These are phyloP conservation scores for Conus betulinus DNA, from an alignment of 1,140 invertebrate species.

Conservation along the genomic window DNA sequence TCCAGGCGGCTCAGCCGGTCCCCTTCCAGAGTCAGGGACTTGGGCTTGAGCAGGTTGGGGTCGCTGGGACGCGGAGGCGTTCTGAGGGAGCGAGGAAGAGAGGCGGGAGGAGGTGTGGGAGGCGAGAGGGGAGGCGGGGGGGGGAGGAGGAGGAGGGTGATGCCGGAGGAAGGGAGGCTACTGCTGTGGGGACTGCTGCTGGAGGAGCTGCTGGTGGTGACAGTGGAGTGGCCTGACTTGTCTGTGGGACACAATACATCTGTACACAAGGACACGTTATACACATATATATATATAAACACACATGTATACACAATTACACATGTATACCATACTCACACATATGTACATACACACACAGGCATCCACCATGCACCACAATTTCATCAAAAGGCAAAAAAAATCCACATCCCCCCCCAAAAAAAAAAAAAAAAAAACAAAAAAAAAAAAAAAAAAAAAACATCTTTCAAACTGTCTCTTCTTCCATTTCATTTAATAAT, in stretches of 20 bases:
- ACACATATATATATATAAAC: too few relatives aligned
- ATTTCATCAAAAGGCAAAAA: too few relatives aligned
- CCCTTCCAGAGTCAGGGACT: conserved; percentile 66
- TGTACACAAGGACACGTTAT: neutral
- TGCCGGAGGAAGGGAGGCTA: neutral
- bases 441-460: too few relatives aligned
- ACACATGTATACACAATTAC: too few relatives aligned
- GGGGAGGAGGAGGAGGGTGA: neutral
- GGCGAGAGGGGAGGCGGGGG: conserved; percentile 7
- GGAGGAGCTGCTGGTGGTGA: conserved; percentile 36
- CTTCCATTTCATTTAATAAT: too few relatives aligned
- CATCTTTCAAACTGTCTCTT: too few relatives aligned
- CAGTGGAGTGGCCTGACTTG: conserved; percentile 35
- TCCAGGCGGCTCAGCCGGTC: conserved; percentile 46
- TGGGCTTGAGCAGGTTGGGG: conserved; percentile 59
- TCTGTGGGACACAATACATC: neutral
- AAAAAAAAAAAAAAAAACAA: too few relatives aligned
- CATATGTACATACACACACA: too few relatives aligned
- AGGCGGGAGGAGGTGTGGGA: conserved; percentile 31
- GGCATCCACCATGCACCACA: too few relatives aligned
- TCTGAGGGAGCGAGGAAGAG: conserved; percentile 22
- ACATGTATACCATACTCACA: too few relatives aligned
- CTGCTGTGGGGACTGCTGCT: conserved; percentile 32
- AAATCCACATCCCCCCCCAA: too few relatives aligned
- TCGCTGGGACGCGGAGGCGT: neutral